Conservation (phyloP, 2,113 vertebrate species). For the Heterocephalus glaber region DNA sequence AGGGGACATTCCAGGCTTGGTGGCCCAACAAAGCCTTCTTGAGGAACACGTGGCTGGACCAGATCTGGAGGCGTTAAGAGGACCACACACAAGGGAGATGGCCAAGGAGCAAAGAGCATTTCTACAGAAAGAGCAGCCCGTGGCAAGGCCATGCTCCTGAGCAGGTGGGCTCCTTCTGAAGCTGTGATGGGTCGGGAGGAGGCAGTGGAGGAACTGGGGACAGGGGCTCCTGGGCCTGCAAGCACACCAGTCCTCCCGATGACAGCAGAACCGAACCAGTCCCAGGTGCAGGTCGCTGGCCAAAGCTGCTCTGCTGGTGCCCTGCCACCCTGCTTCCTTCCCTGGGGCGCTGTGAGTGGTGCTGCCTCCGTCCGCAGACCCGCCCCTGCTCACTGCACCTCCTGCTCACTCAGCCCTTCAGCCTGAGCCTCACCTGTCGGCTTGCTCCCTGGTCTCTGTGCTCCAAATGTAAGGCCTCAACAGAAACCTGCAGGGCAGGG, state of each 20-base stretch:
- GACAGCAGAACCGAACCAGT: too few species aligned
- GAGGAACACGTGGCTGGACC: neutral
- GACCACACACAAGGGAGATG: neutral
- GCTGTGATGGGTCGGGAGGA: accelerated
- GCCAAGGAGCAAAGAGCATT: neutral
- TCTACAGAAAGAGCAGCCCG: neutral
- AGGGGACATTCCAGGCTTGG: accelerated
- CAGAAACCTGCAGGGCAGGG: neutral
- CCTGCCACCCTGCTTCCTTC: too few species aligned
- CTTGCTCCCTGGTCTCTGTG: neutral
- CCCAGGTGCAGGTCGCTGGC: neutral
- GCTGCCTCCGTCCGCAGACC: neutral
- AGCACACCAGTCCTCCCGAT: neutral
- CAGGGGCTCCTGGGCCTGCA: too few species aligned
- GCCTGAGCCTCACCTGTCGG: neutral
- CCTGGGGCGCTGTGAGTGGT: neutral
- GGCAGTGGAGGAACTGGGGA: neutral
- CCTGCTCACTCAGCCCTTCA: neutral
- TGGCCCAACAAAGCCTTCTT: neutral
- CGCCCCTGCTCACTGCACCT: neutral
- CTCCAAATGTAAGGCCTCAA: neutral
- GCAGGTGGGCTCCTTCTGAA: accelerated
- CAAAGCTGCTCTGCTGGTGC: too few species aligned
- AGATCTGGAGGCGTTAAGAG: neutral
- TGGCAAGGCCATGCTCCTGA: neutral